These are phyloP conservation scores for Hydroisotoma schaefferi DNA, from an alignment of 2,888 invertebrate genomes.

Conservation along the genomic window DNA sequence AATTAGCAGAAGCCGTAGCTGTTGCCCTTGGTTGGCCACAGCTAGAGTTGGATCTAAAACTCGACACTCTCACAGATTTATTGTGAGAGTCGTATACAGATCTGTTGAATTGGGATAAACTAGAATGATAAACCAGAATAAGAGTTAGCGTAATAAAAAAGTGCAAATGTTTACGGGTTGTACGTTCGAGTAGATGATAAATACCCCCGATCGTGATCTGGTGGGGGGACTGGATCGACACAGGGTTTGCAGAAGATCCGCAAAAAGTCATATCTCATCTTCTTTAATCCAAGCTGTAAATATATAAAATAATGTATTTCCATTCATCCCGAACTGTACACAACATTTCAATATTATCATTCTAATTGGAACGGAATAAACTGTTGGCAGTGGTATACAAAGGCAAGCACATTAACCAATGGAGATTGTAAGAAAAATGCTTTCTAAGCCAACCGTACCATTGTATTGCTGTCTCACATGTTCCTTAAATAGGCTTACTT, in stretches of 20 bases:
- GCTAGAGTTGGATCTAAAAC: conserved; percentile 42
- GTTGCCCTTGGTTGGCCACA: conserved; percentile 21
- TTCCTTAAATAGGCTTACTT: too few species aligned
- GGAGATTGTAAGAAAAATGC: neutral
- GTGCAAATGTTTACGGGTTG: neutral
- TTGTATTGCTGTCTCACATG: too few species aligned
- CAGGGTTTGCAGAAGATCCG: conserved; percentile 35
- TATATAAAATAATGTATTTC: neutral
- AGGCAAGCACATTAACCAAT: too few species aligned
- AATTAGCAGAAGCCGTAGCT: conserved; percentile 15
- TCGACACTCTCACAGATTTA: conserved; percentile 45
- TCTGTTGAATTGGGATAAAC: conserved; percentile 41
- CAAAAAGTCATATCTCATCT: conserved; percentile 45
- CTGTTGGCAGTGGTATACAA: neutral
- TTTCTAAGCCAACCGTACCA: neutral
- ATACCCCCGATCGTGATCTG: conserved; percentile 37
- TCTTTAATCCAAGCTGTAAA: conserved; percentile 42
- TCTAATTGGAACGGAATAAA: neutral
- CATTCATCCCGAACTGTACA: neutral
- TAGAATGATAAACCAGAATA: conserved; percentile 7
- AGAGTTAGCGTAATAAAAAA: neutral
- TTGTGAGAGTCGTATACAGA: conserved; percentile 44
- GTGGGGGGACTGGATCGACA: conserved; percentile 27
- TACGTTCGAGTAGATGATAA: conserved; percentile 35
- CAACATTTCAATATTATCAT: neutral